Evolutionary conservation across 2,888 invertebrate genomes (phyloP), one percentile per base, ranked within the genome.

Genomic region (Caenorhabditis sp.): DNA sequence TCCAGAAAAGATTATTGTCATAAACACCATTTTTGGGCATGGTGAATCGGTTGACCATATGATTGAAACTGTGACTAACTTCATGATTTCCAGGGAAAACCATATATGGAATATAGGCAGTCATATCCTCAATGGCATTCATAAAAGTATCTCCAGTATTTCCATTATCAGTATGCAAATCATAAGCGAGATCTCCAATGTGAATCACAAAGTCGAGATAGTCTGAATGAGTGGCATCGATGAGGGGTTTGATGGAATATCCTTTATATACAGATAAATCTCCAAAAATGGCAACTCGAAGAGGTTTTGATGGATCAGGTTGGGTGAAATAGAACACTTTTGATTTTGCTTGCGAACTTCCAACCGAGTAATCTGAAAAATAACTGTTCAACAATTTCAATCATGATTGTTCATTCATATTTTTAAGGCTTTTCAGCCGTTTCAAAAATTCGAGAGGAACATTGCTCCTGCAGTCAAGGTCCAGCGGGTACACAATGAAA

Each of bases 251-350:
- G 63, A 97, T 90, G 0, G 95, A 94, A 53, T 53, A 23, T 1
- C 95, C 94, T 89, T 96, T 96, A 80, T 92, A 92, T 88, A 93
- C 93, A 31, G 96, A 96, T 93, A 97, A 92, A 88, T 97, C 97
- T 0, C 97, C 97, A 87, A 92, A 96, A 82, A 97, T 91, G 26
- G 93, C 95, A 53, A 71, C 79, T 53, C 77, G 59, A 23, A 78
- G 61, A 10, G 77, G 70, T 49, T 77, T 70, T n/a, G 73, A 54
- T 2, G 80, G 70, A 12, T 84, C 83, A 10, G 82, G 72, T 25
- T 76, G 73, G 1, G 25, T 60, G 68, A 85, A 85, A 36, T 75
- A 74, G 61, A 76, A 85, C 0, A 79, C 66, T 12, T 70, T 70
- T 1, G 81, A 81, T 72, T 78, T 77, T 21, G 74, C 75, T 23